Percentiles rank a stretch among this genome's conserved stretches.
phyloP scores from a whole-genome alignment of 2,888 invertebrate genomes.

The Dorcus hopei region DNA sequence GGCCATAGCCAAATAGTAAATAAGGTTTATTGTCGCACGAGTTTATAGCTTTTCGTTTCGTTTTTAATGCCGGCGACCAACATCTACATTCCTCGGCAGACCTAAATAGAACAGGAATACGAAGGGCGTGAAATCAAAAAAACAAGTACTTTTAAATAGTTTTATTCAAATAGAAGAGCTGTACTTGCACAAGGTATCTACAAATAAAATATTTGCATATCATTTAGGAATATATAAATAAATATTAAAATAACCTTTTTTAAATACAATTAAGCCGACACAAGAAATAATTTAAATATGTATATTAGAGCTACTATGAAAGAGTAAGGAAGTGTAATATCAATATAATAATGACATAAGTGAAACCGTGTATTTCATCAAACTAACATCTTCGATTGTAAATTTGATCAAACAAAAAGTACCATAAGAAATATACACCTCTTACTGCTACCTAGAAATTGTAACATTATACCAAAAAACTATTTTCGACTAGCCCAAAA shows the following conservation, averaged over 20 bases:
- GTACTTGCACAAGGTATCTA: slow-evolving; percentile 20
- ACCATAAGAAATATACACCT: slow-evolving; percentile 16
- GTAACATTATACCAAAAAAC: slow-evolving; percentile 10
- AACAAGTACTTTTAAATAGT: neutral
- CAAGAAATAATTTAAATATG: slow-evolving; percentile 13
- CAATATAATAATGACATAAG: slow-evolving; percentile 3
- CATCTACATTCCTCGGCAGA: no score
- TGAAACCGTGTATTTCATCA: slow-evolving; percentile 2
- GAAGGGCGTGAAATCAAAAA: no score
- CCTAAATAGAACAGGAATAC: no score
- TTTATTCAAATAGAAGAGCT: slow-evolving; percentile 11
- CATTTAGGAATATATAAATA: slow-evolving; percentile 12
- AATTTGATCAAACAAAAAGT: slow-evolving; percentile 7
- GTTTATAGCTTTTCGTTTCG: no score
- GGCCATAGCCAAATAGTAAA: no score
- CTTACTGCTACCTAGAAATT: slow-evolving; percentile 2
- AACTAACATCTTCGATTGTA: neutral
- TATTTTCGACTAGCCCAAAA: slow-evolving; percentile 33
- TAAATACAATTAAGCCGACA: slow-evolving; percentile 11
- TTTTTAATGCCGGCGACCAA: no score
- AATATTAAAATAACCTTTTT: slow-evolving; percentile 15
- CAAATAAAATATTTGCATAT: slow-evolving; percentile 12
- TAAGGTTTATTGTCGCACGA: no score
- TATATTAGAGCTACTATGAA: neutral
- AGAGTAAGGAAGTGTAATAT: slow-evolving; percentile 7